Conservation (phyloP, 2,797 vertebrate genomes). For the Brotula barbata region DNA sequence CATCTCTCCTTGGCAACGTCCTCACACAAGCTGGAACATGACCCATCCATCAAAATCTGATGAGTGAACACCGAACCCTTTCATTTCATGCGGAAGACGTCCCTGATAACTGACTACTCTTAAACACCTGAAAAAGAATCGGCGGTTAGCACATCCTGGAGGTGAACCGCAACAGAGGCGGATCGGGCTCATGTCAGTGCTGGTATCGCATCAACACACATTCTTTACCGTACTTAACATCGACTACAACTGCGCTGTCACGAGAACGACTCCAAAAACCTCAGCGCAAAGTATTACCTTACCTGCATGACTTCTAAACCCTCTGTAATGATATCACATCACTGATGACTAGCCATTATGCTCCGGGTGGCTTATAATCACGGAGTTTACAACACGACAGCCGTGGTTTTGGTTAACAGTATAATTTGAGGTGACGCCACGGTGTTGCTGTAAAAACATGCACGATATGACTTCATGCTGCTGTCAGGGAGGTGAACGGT, state of each 20-base stretch:
- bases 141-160: constrained; percentile 5
- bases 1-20: not conserved
- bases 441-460: constrained; percentile 45
- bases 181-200: constrained; percentile 2
- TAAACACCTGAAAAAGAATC: constrained; percentile 20
- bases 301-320: constrained; percentile 33
- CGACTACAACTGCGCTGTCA: constrained; percentile 6
- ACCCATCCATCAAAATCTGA: not conserved
- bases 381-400: constrained; percentile 40
- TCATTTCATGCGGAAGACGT: not conserved
- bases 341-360: constrained; percentile 49
- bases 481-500: constrained; percentile 13
- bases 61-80: constrained; percentile 10
- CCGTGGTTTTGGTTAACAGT: constrained; percentile 39
- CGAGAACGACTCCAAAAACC: constrained; percentile 11
- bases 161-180: constrained; percentile 9
- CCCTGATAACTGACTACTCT: constrained; percentile 10
- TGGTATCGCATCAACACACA: constrained; percentile 1
- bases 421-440: constrained; percentile 52
- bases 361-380: constrained; percentile 54
- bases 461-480: constrained; percentile 33
- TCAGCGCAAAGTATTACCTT: constrained; percentile 9
- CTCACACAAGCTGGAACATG: not conserved
- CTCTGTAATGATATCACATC: constrained; percentile 53
- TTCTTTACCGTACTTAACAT: constrained; percentile 24